Evolutionary conservation across 2,797 vertebrate genomes (phyloP).

Genomic region (Enteromius paludinosus): DNA sequence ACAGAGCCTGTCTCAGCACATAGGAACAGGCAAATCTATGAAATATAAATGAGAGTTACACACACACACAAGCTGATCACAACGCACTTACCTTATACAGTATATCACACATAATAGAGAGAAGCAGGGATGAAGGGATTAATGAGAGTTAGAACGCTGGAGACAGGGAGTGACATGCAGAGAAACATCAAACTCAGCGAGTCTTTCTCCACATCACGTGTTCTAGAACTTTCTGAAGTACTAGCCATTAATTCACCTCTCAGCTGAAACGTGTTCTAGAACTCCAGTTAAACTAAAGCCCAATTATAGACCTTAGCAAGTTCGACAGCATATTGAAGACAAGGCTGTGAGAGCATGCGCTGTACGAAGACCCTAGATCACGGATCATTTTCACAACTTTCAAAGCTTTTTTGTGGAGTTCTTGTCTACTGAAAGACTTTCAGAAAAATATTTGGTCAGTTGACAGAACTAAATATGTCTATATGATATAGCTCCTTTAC

Average conservation of each 20-base stretch:
- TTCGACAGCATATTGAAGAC: not conserved
- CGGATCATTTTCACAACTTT: not conserved
- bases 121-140: constrained; percentile 21
- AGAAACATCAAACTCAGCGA: not conserved
- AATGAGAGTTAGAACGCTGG: constrained; percentile 1
- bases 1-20: constrained; percentile 41
- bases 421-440: not conserved
- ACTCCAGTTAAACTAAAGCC: not conserved
- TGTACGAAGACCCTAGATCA: not conserved
- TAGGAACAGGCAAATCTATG: constrained; percentile 33
- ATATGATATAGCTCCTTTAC: no score
- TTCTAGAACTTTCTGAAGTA: constrained; percentile 8
- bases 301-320: not conserved
- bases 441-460: not conserved
- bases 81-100: constrained; percentile 46
- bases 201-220: not conserved
- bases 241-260: not conserved
- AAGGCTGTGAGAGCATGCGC: not conserved
- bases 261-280: not conserved
- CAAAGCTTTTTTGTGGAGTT: not conserved
- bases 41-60: constrained; percentile 44
- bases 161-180: constrained; percentile 16
- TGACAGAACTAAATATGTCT: not conserved
- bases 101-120: constrained; percentile 11
- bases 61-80: not conserved